Evolutionary conservation across 2,797 vertebrate species (phyloP).

Genomic region (Gallinago stenura): DNA sequence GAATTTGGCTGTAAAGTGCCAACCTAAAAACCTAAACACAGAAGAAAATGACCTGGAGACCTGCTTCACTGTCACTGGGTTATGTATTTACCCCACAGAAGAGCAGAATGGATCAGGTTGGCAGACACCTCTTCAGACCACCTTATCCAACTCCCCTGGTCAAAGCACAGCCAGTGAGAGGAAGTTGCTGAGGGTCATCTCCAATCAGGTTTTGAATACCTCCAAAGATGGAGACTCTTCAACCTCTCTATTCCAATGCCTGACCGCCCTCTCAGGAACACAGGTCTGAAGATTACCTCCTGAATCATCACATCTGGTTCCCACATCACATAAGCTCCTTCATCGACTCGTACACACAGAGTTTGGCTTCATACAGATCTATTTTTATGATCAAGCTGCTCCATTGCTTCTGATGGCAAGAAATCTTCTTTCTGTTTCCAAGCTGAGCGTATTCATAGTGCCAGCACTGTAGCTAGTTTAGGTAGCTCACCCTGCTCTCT

Average conservation of each 20-base stretch:
- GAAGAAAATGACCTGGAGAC: not conserved
- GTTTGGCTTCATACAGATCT: not conserved
- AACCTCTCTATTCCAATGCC: not conserved
- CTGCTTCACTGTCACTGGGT: not conserved
- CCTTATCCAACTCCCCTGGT: not conserved
- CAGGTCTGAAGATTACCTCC: not conserved
- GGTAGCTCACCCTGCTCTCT: no score
- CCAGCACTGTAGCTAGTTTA: not conserved
- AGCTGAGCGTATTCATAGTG: rapidly evolving
- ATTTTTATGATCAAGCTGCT: not conserved
- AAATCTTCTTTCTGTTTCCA: not conserved
- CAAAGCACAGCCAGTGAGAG: not conserved
- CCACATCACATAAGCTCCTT: not conserved
- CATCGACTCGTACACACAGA: not conserved
- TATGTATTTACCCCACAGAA: not conserved
- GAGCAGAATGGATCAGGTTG: not conserved
- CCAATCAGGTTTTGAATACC: not conserved
- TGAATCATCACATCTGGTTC: not conserved
- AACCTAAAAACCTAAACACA: not conserved
- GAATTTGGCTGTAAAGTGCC: not conserved
- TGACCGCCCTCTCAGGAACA: not conserved
- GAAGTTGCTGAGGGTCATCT: not conserved
- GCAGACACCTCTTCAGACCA: not conserved
- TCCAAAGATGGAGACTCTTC: not conserved
- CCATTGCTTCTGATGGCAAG: not conserved